Evolutionary conservation across 2,113 vertebrate species (phyloP).

Genomic region (Xiphias gladius): DNA sequence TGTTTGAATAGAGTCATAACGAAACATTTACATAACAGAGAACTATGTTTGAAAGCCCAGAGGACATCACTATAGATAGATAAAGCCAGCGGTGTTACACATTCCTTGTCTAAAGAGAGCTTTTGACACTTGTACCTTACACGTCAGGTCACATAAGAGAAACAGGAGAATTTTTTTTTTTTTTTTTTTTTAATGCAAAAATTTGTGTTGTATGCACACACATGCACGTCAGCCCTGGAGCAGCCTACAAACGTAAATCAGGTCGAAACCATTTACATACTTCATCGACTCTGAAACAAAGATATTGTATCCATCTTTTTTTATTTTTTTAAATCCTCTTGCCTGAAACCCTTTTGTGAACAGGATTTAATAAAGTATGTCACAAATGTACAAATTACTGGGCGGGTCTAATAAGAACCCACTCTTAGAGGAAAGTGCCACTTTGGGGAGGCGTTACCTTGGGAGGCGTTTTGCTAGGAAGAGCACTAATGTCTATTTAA

Average conservation of each 20-base stretch:
- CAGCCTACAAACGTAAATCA: slow-evolving; percentile 33
- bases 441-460: slow-evolving; percentile 73
- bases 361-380: slow-evolving; percentile 57
- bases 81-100: not conserved
- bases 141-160: not conserved
- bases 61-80: slow-evolving; percentile 1
- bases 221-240: slow-evolving; percentile 20
- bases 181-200: not conserved
- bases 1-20: slow-evolving; percentile 23
- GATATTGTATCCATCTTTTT: slow-evolving; percentile 35
- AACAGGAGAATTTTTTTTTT: not conserved
- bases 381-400: slow-evolving; percentile 71
- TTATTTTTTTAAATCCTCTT: slow-evolving; percentile 4
- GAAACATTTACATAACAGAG: slow-evolving; percentile 17
- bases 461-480: slow-evolving; percentile 67
- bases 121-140: not conserved
- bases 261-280: slow-evolving; percentile 26
- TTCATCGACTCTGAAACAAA: slow-evolving; percentile 39
- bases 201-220: slow-evolving; percentile 1
- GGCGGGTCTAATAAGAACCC: slow-evolving; percentile 44
- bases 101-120: not conserved
- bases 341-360: slow-evolving; percentile 39
- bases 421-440: slow-evolving; percentile 61
- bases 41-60: slow-evolving; percentile 12
- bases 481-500: slow-evolving; percentile 81